Base-by-base conservation (phyloP, 2,888 invertebrate species). In the Drosophila quinaria region DNA sequence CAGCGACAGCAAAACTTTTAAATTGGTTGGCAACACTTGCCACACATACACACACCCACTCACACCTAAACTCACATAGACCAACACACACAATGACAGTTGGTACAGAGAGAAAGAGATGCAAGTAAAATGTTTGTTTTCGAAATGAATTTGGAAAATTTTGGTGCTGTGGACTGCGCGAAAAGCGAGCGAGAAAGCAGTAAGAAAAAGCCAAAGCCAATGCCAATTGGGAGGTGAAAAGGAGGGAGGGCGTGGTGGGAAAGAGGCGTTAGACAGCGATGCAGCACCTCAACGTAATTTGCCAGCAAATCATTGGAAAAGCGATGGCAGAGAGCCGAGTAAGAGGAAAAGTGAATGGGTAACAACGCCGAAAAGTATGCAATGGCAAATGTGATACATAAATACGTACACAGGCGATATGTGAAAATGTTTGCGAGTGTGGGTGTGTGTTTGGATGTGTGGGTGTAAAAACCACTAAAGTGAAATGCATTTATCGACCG, bases 401-500 rank as follows among this genome's bases (percentile, higher is more conserved):
- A 69, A 70, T 51, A 75, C 54, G 61, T 29, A 44, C 63, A 66
- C 54, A 49, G 17, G 49, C 35, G 54, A 47, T 44, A 46, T 44
- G 68, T 35, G 29, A 15, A 25, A 25, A 17, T 42, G 59, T 31
- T 49, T 9, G 55, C 17, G 41, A 22, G 52, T 41, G 54, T 42
- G 51, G 37, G 60, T 22, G 60, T n/a, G 46, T 51, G 79, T 62
- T 76, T 42, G 60, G 15, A 56, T 11, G 46, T 54, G 79, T 62
- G 79, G 84, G 89, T 67, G 87, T 72, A 76, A 84, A 85, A 85
- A 73, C 87, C 87, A 81, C 85, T 71, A 85, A 87, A 85, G 89
- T 85, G 86, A 85, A 89, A 84, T 90, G 91, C 88, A 87, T 90
- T 91, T 88, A 90, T 87, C 89, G 90, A 90, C 90, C 87, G 84